Evolutionary conservation across 2,888 invertebrate genomes (phyloP).

Genomic region (Cylindroiulus punctatus): DNA sequence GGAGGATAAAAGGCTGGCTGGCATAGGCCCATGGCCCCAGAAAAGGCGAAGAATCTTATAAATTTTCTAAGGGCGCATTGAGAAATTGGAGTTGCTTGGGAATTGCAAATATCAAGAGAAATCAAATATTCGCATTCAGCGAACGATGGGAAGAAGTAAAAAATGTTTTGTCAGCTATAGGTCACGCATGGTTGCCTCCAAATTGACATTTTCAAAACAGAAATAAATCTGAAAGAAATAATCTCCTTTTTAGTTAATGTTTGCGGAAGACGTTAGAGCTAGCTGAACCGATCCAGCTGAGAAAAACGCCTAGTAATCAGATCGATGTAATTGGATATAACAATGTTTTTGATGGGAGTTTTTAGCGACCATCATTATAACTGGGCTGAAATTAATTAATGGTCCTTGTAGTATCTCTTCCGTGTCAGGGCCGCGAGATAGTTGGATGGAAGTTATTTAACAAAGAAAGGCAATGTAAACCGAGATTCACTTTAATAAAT

Average conservation of each 20-base stretch:
- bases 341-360: neutral
- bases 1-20: neutral
- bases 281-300: neutral
- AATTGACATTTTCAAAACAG: constrained; percentile 21
- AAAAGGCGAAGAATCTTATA: neutral
- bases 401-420: neutral
- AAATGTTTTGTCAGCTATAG: constrained; percentile 22
- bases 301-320: constrained; percentile 43
- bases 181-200: neutral
- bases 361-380: neutral
- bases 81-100: neutral
- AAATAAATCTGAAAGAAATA: neutral
- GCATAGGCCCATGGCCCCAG: neutral
- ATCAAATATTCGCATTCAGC: neutral
- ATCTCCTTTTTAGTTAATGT: constrained; percentile 3
- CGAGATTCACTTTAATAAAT: constrained; percentile 1
- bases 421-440: neutral
- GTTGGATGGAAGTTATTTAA: neutral
- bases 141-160: neutral
- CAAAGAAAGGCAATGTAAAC: neutral
- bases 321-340: neutral
- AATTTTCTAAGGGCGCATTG: constrained; percentile 14
- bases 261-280: neutral
- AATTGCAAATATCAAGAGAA: constrained; percentile 16
- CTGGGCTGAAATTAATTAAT: constrained; percentile 1